Evolutionary conservation across 2,888 invertebrate genomes (phyloP), one percentile per base, ranked within the genome.

Genomic region (Hybos culiciformis): DNA sequence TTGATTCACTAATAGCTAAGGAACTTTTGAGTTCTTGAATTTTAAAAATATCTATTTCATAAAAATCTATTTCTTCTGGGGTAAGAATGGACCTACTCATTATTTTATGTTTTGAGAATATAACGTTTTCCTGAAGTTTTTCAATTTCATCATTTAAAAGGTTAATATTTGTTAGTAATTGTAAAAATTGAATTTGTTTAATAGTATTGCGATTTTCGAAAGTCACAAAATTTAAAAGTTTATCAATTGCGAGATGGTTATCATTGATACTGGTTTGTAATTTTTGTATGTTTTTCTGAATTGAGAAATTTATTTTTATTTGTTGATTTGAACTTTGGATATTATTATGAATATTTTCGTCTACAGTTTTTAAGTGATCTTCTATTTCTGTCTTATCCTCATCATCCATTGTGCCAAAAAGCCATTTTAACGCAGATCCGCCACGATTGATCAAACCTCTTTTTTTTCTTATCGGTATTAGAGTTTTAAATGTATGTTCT

Each of bases 391-490:
- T 18, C 41, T 45, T 45, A 31, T 46, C 43, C 8, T 39, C 37
- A 24, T 50, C 43, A 38, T 50, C 47, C 46, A 45, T 46, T 23
- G 46, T 48, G 26, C 44, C 47, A 24, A 34, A 46, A 26, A 49
- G 26, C 38, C 45, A 50, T 31, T 47, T 46, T 19, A 46, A 15
- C 23, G 39, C 39, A 9, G 17, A 26, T 23, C 46, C 48, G 20
- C 42, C 20, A 18, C 47, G 24, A 24, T 47, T 45, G 15, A 47
- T 21, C 26, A 48, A 41, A 24, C 46, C 48, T 45, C 44, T 43
- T 39, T 38, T 46, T 14, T 45, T 37, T 29, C 43, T 31, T 24
- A 41, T 31, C 39, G 23, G 23, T 7, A 23, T 23, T 23, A 23
- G 23, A 6, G 23, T 23, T 23, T 23, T 6, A 23, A 23, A 7